phyloP scores from a whole-genome alignment of 2,113 vertebrate genomes.

The Paramormyrops kingsleyae region DNA sequence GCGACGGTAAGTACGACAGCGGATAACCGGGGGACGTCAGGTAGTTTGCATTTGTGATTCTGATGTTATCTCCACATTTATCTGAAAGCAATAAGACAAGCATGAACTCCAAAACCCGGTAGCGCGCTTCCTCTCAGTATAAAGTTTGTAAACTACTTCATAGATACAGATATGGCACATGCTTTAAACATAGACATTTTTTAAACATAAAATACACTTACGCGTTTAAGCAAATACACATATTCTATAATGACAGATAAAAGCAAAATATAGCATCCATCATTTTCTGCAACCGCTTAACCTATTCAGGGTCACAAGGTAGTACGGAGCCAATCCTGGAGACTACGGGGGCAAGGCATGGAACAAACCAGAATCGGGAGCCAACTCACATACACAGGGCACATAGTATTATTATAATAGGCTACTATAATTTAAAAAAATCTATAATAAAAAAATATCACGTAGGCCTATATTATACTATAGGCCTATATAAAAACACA shows the following conservation, averaged over 20 bases:
- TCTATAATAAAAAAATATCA: background rate
- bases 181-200: background rate
- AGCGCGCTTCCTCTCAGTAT: background rate
- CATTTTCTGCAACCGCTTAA: background rate
- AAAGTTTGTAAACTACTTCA: background rate
- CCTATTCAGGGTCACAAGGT: background rate
- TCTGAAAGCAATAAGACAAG: slow-evolving; percentile 60
- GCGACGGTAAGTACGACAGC: slow-evolving; percentile 75
- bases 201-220: background rate
- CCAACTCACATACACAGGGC: background rate
- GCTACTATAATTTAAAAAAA: background rate
- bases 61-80: slow-evolving; percentile 89
- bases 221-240: background rate
- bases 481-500: background rate
- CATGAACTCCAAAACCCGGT: slow-evolving; percentile 11
- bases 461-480: background rate
- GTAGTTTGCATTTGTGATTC: slow-evolving; percentile 81
- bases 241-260: background rate
- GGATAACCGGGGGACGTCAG: slow-evolving; percentile 96
- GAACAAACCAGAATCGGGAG: background rate
- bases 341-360: background rate
- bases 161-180: background rate
- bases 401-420: background rate
- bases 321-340: background rate
- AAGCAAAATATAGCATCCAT: background rate